These are phyloP conservation scores for Heteractis magnifica DNA, from an alignment of 92 coral and sea anemone genomes.

Conservation along the genomic window DNA sequence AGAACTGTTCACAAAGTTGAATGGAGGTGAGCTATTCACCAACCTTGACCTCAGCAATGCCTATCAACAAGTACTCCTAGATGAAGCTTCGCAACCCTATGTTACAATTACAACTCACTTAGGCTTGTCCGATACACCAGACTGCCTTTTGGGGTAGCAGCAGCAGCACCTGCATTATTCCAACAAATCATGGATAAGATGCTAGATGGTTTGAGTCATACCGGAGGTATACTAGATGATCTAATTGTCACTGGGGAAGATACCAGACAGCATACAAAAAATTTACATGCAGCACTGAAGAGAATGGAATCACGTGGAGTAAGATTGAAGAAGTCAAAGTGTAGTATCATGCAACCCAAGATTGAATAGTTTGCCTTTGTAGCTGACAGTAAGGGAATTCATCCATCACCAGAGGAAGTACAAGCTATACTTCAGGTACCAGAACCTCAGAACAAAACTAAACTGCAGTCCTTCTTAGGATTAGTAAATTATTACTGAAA, in stretches of 20 bases:
- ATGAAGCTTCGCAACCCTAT: conserved; percentile 34
- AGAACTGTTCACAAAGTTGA: conserved; percentile 18
- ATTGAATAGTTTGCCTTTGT: conserved; percentile 18
- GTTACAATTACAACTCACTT: conserved; percentile 19
- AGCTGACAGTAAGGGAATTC: conserved; percentile 44
- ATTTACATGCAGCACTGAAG: conserved; percentile 34
- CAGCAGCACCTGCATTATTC: neutral
- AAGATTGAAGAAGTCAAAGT: conserved; percentile 25
- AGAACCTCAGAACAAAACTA: conserved; percentile 40
- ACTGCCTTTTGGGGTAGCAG: conserved; percentile 22
- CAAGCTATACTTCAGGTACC: conserved; percentile 47
- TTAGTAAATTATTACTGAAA: conserved; percentile 34
- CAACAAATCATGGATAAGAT: conserved; percentile 3
- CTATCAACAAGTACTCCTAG: neutral
- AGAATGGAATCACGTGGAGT: conserved; percentile 46
- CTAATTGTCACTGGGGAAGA: conserved; percentile 45
- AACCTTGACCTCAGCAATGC: conserved; percentile 23
- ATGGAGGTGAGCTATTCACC: conserved; percentile 14
- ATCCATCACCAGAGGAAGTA: conserved; percentile 43
- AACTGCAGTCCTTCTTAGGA: conserved; percentile 41
- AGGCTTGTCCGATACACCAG: conserved; percentile 31
- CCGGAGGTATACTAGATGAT: conserved; percentile 30
- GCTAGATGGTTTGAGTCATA: neutral
- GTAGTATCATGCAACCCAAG: conserved; percentile 27
- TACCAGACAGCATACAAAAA: conserved; percentile 38